A percentile compares a stretch with the other conserved stretches of the same genome.
Evolutionary conservation across 2,113 vertebrate genomes (phyloP).

Genomic region (Chunga burmeisteri): DNA sequence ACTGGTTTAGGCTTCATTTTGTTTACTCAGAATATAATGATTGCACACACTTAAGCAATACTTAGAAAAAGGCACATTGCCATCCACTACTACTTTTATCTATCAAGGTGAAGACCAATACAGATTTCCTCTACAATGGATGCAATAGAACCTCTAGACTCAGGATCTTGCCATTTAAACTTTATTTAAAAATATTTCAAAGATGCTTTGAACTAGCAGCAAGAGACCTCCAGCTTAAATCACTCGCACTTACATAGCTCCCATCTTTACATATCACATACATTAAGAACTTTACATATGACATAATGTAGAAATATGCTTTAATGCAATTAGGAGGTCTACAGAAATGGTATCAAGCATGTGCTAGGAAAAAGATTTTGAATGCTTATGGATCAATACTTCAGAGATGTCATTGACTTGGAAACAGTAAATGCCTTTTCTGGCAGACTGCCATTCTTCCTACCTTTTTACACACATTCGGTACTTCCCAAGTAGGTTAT

Average conservation of each 20-base stretch:
- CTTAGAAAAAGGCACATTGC: not conserved
- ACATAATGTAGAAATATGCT: not conserved
- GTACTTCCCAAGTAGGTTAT: not conserved
- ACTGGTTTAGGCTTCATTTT: not conserved
- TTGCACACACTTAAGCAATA: not conserved
- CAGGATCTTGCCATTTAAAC: not conserved
- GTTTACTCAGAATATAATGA: not conserved
- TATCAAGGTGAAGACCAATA: not conserved
- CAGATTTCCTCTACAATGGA: not conserved
- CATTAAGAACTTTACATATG: not conserved
- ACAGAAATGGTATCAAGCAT: not conserved
- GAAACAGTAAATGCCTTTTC: slow-evolving; percentile 15
- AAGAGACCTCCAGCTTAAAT: not conserved
- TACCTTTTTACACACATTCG: not conserved
- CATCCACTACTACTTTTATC: not conserved
- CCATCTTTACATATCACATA: not conserved
- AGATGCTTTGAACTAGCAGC: not conserved
- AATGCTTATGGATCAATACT: slow-evolving; percentile 1
- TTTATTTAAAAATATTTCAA: not conserved
- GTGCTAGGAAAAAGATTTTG: not conserved
- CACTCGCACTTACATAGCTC: not conserved
- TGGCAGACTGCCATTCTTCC: not conserved
- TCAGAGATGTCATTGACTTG: not conserved
- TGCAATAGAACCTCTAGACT: not conserved
- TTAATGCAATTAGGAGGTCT: not conserved